Percentiles rank a stretch among this genome's conserved stretches.
These are phyloP conservation scores for Formica aserva DNA, from an alignment of 2,888 invertebrate genomes.

Conservation along the genomic window DNA sequence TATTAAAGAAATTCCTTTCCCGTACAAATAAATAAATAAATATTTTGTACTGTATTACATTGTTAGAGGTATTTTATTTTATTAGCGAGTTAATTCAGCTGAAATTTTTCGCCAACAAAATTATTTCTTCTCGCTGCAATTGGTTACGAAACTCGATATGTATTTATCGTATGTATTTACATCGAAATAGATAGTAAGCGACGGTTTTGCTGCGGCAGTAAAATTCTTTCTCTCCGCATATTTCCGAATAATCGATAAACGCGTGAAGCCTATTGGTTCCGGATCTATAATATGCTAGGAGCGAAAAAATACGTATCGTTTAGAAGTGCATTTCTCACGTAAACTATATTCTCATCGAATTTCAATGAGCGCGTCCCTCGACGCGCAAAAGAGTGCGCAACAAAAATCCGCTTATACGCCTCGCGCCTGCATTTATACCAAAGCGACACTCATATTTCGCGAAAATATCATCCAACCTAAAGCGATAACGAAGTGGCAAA, in stretches of 20 bases:
- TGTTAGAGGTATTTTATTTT: neutral
- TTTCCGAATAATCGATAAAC: slow-evolving; percentile 36
- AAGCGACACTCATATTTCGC: slow-evolving; percentile 55
- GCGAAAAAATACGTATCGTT: slow-evolving; percentile 30
- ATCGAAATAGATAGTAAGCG: neutral
- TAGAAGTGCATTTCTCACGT: neutral
- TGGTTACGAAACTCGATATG: neutral
- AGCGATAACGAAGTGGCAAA: slow-evolving; percentile 64
- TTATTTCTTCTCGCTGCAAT: neutral
- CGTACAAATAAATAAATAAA: too few species aligned
- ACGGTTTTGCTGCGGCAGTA: neutral
- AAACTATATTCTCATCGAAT: slow-evolving; percentile 63
- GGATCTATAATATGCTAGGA: neutral
- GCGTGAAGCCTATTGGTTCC: neutral
- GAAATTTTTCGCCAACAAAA: neutral
- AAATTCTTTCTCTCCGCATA: slow-evolving; percentile 6
- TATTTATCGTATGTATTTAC: neutral
- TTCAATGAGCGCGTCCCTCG: slow-evolving; percentile 60
- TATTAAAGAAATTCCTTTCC: too few species aligned
- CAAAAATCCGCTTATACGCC: slow-evolving; percentile 66
- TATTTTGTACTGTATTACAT: too few species aligned
- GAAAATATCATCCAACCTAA: slow-evolving; percentile 55
- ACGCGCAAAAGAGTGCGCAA: slow-evolving; percentile 54
- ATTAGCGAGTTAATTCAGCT: neutral
- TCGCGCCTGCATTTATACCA: slow-evolving; percentile 37